These are phyloP conservation scores for Acromyrmex charruanus DNA, from an alignment of 1,140 invertebrate species.

Conservation along the genomic window DNA sequence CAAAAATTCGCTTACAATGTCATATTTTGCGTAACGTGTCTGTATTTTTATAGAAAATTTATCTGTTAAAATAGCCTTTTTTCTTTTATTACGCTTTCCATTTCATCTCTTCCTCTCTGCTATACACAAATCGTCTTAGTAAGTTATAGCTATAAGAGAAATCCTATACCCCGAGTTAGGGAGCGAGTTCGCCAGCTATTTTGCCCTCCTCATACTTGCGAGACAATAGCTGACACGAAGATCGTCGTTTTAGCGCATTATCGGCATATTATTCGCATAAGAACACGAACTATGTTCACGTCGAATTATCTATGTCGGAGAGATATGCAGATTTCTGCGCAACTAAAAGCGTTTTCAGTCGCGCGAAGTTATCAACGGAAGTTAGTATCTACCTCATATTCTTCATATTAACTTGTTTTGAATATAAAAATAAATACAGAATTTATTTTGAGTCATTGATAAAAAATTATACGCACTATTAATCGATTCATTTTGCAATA, in stretches of 20 bases:
- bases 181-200: background rate
- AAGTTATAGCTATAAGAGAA: background rate
- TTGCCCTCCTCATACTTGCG: background rate
- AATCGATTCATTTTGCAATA: background rate
- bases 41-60: background rate
- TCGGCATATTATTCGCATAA: slow-evolving; percentile 22
- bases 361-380: background rate
- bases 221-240: slow-evolving; percentile 4
- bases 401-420: too few species aligned
- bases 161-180: background rate
- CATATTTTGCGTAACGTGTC: too few species aligned
- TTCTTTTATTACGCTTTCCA: background rate
- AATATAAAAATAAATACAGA: background rate
- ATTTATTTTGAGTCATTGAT: background rate
- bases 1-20: too few species aligned
- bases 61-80: background rate
- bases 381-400: background rate
- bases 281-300: slow-evolving; percentile 26
- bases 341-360: background rate
- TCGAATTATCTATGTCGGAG: background rate
- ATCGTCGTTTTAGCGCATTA: slow-evolving; percentile 19
- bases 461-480: background rate
- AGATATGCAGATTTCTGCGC: slow-evolving; percentile 29
- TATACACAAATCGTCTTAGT: background rate
- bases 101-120: background rate